Percentiles rank a stretch among this genome's conserved stretches.
phyloP scores from a whole-genome alignment of 2,797 vertebrate species.

The Typhlichthys eigenmanni region DNA sequence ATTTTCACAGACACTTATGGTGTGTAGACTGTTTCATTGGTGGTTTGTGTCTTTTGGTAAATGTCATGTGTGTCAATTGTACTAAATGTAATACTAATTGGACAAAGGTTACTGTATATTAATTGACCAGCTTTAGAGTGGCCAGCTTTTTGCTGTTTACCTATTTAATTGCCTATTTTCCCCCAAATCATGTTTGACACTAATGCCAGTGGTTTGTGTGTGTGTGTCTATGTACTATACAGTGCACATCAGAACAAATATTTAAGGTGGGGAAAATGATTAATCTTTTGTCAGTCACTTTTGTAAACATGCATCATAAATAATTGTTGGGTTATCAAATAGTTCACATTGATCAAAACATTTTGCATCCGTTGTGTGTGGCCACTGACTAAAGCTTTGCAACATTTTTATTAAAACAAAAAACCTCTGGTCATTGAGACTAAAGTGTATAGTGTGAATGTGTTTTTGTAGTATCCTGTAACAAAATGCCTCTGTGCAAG shows the following conservation, averaged over 20 bases:
- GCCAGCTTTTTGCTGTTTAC: conserved; percentile 11
- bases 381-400: too few relatives aligned
- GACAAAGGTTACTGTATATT: conserved; percentile 4
- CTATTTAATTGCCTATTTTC: conserved; percentile 33
- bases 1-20: conserved; percentile 34
- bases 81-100: conserved; percentile 42
- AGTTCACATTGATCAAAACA: too few relatives aligned
- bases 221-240: too few relatives aligned
- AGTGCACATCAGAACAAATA: too few relatives aligned
- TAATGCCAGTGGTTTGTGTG: too few relatives aligned
- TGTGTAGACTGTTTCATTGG: conserved; percentile 36
- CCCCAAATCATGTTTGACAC: not conserved
- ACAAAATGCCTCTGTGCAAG: conserved; percentile 53
- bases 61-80: conserved; percentile 22
- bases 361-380: not conserved
- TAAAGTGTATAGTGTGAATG: conserved; percentile 53
- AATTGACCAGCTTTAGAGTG: not conserved
- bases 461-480: conserved; percentile 55
- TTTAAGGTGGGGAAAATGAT: too few relatives aligned
- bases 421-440: conserved; percentile 19
- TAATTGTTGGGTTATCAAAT: too few relatives aligned
- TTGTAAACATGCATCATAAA: too few relatives aligned
- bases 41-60: conserved; percentile 38
- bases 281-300: too few relatives aligned
- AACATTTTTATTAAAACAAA: too few relatives aligned